Evolutionary conservation across 2,797 vertebrate species (phyloP), one percentile per base, ranked within the genome.

Genomic region (Sebastes diaconus): DNA sequence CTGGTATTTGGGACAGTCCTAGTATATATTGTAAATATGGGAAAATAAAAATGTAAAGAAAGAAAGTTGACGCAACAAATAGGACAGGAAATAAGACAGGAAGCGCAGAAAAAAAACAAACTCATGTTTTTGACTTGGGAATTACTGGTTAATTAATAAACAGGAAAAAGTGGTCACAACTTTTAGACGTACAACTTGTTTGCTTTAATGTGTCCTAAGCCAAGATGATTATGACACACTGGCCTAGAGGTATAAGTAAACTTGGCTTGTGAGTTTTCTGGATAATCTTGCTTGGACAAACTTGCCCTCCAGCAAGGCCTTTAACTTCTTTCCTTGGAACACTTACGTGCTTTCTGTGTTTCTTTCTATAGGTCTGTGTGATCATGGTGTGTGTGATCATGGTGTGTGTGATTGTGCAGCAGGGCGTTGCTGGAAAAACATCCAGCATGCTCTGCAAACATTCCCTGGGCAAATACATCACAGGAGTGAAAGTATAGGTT

Each of bases 401-500:
- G 12, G 42, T 16, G n/a, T 24, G 36, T 42, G 8, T 57, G 24
- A 60, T 22, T 5, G 8, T 59, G 12, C 27, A 66, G 29, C 16
- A 71, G 77, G 74, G 54, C 24, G 72, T 82, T 42, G 27, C 29
- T 77, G 50, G 2, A 32, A 71, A 75, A 77, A 81, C 66, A 84
- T 85, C 81, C 79, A 77, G 73, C 60, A 84, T 71, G 61, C 6
- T 80, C 61, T 66, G 72, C 64, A 83, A 86, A 87, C 73, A 77
- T 52, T 79, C 52, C 74, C 80, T 70, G 6, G 34, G 52, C 61
- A 87, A 90, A 87, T 83, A 87, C 22, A 54, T 20, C 27, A 22
- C 1, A 24, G 24, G 3, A 24, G 18, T 22, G 13, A 24, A 57
- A 73, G 34, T 1, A 5, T 4, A 52, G 3, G 16, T 8, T 20